Base-by-base conservation (phyloP, 2,113 vertebrate species). In the Aegypius monachus region DNA sequence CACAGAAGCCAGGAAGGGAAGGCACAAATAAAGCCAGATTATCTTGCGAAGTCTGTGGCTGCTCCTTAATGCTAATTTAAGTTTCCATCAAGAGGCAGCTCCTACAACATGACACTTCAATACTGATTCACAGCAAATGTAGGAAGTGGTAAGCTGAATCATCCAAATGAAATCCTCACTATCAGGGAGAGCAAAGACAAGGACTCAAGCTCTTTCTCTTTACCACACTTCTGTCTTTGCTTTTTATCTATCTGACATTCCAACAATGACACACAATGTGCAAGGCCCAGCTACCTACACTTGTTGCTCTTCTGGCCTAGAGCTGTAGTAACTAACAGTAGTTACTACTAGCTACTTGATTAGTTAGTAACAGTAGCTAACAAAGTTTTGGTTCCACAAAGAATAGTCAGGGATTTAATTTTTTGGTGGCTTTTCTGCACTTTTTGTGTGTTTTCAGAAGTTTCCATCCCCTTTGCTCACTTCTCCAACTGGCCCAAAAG, bases 11-110 rank as follows among this genome's bases (percentile, higher is more conserved):
- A 67, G 56, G 45, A 96, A 93, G 66, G 38, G 47, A 97, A 86
- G 85, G 90, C 58, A 95, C 95, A 96, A 97, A 96, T 86, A 96
- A 97, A 94, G 81, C 32, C 84, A 96, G 95, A 96, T 97, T 97
- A 97, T 91, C 86, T 95, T 96, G 96, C 75, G 82, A 94, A 93
- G 89, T 95, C 90, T 93, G 63, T 55, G 77, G 66, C 93, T 96
- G 81, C 71, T 95, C 65, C 89, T 95, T 96, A 96, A 90, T 90
- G 95, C 81, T 97, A 94, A 97, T 97, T 97, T 95, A 94, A 96
- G 75, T 97, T 94, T 87, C 74, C 62, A 91, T 97, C 93, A 96
- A 89, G 75, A 95, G 78, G 75, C 87, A 96, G 83, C 86, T 93
- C 85, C 34, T 78, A 78, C 82, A 94, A 88, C 74, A 91, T 73